A percentile compares a stretch with the other conserved stretches of the same genome.
Evolutionary conservation across 2,888 invertebrate species (phyloP).

Genomic region (Chymomyza fuscimana): DNA sequence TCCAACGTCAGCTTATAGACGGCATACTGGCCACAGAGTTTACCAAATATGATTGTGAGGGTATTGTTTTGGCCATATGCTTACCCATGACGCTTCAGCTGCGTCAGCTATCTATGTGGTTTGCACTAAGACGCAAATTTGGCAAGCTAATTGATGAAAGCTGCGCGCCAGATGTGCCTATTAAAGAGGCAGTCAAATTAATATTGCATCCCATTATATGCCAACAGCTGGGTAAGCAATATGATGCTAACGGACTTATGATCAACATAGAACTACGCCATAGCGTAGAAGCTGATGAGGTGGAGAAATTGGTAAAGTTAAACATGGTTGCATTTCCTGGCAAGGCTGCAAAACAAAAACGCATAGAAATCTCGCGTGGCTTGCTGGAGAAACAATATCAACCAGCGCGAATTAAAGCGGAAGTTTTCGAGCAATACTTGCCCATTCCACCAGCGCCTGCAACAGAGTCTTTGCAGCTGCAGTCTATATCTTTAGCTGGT

Average conservation of each 20-base stretch:
- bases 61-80: slow-evolving; percentile 86
- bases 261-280: slow-evolving; percentile 80
- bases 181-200: slow-evolving; percentile 92
- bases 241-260: slow-evolving; percentile 81
- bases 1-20: slow-evolving; percentile 81
- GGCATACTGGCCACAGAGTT: slow-evolving; percentile 81
- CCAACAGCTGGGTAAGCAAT: slow-evolving; percentile 80
- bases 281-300: slow-evolving; percentile 82
- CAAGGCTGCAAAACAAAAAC: slow-evolving; percentile 56
- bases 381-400: slow-evolving; percentile 83
- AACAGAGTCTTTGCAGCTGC: slow-evolving; percentile 52
- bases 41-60: slow-evolving; percentile 83
- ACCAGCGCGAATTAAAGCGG: slow-evolving; percentile 80
- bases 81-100: slow-evolving; percentile 85
- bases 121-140: slow-evolving; percentile 82
- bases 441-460: slow-evolving; percentile 82
- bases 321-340: slow-evolving; percentile 65
- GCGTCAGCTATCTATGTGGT: slow-evolving; percentile 84
- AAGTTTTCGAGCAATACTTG: slow-evolving; percentile 81
- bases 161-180: slow-evolving; percentile 80
- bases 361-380: slow-evolving; percentile 83
- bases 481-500: slow-evolving; percentile 70
- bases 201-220: slow-evolving; percentile 84
- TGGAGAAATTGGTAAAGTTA: slow-evolving; percentile 79
- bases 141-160: slow-evolving; percentile 78